Conservation (phyloP, 64 coral and sea anemone species). For the Orbicella faveolata region DNA sequence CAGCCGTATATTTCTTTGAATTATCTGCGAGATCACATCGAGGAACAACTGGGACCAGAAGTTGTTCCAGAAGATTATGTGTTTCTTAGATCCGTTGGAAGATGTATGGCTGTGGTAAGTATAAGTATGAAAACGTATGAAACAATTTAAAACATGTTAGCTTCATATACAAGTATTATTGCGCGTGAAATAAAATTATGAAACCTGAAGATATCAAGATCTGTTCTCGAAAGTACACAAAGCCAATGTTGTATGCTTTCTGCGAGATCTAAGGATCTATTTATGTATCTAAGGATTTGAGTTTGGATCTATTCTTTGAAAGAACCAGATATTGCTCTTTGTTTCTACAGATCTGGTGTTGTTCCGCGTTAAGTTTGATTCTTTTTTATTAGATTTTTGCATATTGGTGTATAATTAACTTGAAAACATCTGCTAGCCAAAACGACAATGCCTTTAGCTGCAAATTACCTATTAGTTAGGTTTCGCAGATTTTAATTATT, state of each 20-base stretch:
- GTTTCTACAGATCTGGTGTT: neutral
- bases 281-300: neutral
- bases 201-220: neutral
- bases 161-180: neutral
- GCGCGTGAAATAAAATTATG: too few species aligned
- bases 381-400: neutral
- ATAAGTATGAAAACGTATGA: slow-evolving; percentile 8
- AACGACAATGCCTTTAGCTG: neutral
- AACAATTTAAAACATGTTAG: neutral
- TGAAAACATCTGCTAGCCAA: slow-evolving; percentile 12
- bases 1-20: slow-evolving; percentile 63
- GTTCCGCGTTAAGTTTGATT: neutral
- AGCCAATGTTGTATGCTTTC: neutral
- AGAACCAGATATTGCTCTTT: neutral
- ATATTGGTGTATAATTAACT: neutral
- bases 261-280: neutral
- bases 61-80: slow-evolving; percentile 91
- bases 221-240: neutral
- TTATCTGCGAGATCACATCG: slow-evolving; percentile 71
- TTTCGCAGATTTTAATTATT: neutral
- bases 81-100: slow-evolving; percentile 85
- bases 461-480: neutral
- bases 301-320: neutral
- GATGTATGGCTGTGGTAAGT: slow-evolving; percentile 95
- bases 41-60: slow-evolving; percentile 86